Conservation (phyloP, 1,140 invertebrate species). For the Vollenhovia emeryi region DNA sequence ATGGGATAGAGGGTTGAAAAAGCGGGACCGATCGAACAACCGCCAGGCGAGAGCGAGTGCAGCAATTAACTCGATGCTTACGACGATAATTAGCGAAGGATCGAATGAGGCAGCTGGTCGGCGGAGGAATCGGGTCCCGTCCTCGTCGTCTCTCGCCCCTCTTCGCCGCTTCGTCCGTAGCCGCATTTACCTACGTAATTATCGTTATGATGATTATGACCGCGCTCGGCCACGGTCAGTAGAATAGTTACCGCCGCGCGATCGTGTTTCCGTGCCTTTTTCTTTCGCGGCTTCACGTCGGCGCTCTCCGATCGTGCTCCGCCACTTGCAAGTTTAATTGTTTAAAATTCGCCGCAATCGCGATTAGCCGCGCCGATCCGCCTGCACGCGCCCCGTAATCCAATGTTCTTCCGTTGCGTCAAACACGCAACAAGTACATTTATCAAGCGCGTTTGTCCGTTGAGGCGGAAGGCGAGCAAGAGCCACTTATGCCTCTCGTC, state of each 20-base stretch:
- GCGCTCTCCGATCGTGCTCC: background rate
- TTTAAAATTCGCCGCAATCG: constrained; percentile 12
- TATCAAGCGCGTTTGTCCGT: constrained; percentile 49
- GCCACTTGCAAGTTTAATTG: constrained; percentile 2
- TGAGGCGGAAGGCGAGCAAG: constrained; percentile 38
- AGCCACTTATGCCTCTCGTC: constrained; percentile 27
- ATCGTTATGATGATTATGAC: constrained; percentile 84
- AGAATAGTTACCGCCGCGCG: constrained; percentile 67
- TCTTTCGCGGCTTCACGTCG: background rate
- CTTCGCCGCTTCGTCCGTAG: constrained; percentile 35
- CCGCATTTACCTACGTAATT: constrained; percentile 84
- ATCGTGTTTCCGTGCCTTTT: constrained; percentile 51
- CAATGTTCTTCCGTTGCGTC: constrained; percentile 40
- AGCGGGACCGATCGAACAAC: constrained; percentile 65
- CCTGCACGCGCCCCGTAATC: background rate
- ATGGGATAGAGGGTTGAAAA: constrained; percentile 63
- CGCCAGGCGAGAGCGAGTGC: constrained; percentile 70
- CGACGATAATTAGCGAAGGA: constrained; percentile 83
- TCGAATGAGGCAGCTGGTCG: constrained; percentile 83
- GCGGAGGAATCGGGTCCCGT: constrained; percentile 73
- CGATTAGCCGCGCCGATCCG: background rate
- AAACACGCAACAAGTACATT: constrained; percentile 59
- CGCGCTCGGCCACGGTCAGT: constrained; percentile 60
- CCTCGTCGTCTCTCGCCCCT: constrained; percentile 30
- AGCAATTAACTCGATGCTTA: constrained; percentile 84